Evolutionary conservation across 2,113 vertebrate genomes (phyloP), one percentile per base, ranked within the genome.

Genomic region (Sitta europaea): DNA sequence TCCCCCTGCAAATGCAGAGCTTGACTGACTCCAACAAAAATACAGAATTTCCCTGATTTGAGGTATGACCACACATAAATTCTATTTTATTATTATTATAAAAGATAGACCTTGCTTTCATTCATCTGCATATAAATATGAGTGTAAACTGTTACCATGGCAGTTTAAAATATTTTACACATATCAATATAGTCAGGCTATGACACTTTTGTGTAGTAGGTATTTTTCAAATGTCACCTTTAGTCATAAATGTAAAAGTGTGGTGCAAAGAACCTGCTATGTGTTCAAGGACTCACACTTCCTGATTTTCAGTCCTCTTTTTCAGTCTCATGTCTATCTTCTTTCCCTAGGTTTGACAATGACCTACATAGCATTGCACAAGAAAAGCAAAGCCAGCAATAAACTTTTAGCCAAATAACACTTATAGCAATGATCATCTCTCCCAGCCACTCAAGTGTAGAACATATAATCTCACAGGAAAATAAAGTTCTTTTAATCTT

Each of bases 401-500:
- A 95, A 93, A 84, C 70, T 92, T 86, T 43, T 27, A 93, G 88
- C 72, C 84, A 50, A 50, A 50, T 50, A 50, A 25, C 25, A 27
- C 48, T 27, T 53, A 45, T 36, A 88, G 86, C 71, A 78, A 87
- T 70, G 53, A 88, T 83, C 80, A 86, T 91, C 66, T 73, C 47
- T 55, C 42, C 76, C 45, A 87, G 65, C 81, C 92, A 86, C 42
- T 67, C 70, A 78, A 93, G 73, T 91, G 47, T 9, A 82, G 78
- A 95, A 78, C 42, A 50, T 71, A 80, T 20, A 88, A 80, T 94
- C 92, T 95, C 94, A 73, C 63, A 91, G 92, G 86, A 77, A 77
- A 91, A 86, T 23, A 74, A 77, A 89, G 28, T 92, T 95, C 67
- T 95, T 96, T 92, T 95, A 96, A 96, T 95, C 71, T 92, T 95